phyloP scores from a whole-genome alignment of 2,888 invertebrate genomes.

The Cremastinae sp. region DNA sequence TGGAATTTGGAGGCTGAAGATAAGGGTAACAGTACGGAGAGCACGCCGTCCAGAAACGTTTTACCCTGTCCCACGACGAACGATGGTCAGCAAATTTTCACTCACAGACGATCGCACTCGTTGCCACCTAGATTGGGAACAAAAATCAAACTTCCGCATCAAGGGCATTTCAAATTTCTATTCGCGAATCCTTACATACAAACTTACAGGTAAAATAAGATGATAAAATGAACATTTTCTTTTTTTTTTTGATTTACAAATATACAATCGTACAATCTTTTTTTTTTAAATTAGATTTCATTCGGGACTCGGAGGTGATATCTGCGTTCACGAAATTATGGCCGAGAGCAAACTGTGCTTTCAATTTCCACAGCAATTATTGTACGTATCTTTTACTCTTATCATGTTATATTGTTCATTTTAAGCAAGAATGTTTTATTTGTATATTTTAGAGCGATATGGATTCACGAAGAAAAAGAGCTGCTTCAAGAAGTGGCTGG shows the following conservation, averaged over 20 bases:
- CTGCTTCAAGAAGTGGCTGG: conserved; percentile 93
- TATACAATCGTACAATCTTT: not conserved
- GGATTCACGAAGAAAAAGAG: conserved; percentile 95
- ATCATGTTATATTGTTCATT: not conserved
- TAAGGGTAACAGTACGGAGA: conserved; percentile 87
- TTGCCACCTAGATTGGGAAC: conserved; percentile 91
- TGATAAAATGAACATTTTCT: not conserved
- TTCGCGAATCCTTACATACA: conserved; percentile 87
- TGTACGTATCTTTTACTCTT: conserved; percentile 86
- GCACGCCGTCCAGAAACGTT: conserved; percentile 84
- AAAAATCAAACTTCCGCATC: conserved; percentile 91
- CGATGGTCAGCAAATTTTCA: conserved; percentile 78
- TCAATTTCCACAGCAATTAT: conserved; percentile 91
- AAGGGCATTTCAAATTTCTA: conserved; percentile 87
- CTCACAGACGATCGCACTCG: conserved; percentile 91
- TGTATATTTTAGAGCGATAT: conserved; percentile 88
- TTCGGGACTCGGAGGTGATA: conserved; percentile 94
- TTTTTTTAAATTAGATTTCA: conserved; percentile 91
- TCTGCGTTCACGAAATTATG: conserved; percentile 96
- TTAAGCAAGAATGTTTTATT: not conserved
- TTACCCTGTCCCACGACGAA: conserved; percentile 68
- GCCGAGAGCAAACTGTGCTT: conserved; percentile 94
- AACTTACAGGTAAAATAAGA: conserved; percentile 78
- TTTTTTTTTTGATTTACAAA: not conserved
- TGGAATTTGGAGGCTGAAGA: conserved; percentile 92